Evolutionary conservation across 2,113 vertebrate genomes (phyloP).

Genomic region (Numida meleagris): DNA sequence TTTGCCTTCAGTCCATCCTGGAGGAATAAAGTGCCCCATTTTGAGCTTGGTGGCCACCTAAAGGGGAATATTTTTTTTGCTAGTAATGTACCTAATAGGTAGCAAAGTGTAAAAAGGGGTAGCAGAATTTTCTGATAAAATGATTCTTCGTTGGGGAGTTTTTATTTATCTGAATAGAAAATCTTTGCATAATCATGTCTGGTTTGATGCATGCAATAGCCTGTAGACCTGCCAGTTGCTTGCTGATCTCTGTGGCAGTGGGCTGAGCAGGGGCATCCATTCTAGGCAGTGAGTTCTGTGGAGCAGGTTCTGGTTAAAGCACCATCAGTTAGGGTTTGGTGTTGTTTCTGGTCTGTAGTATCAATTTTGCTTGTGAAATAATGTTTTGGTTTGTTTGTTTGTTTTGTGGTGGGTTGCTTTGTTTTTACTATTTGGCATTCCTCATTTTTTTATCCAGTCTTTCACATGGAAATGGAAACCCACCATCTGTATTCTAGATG

Average conservation of each 20-base stretch:
- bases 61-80: neutral
- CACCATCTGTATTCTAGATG: neutral
- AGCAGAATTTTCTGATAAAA: neutral
- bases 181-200: neutral
- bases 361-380: neutral
- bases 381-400: no score
- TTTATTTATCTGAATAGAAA: neutral
- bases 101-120: neutral
- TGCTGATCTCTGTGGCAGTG: neutral
- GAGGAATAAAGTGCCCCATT: neutral
- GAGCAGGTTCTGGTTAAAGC: neutral
- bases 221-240: neutral
- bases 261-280: neutral
- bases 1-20: neutral
- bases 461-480: neutral
- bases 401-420: no score
- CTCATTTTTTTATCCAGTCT: neutral
- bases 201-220: neutral
- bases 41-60: neutral
- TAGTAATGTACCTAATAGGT: neutral
- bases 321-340: neutral
- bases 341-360: neutral
- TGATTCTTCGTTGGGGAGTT: neutral
- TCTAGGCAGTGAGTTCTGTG: neutral
- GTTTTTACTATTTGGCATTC: neutral